Base-by-base conservation (phyloP, 2,113 vertebrate genomes). In the Toxostoma redivivum region DNA sequence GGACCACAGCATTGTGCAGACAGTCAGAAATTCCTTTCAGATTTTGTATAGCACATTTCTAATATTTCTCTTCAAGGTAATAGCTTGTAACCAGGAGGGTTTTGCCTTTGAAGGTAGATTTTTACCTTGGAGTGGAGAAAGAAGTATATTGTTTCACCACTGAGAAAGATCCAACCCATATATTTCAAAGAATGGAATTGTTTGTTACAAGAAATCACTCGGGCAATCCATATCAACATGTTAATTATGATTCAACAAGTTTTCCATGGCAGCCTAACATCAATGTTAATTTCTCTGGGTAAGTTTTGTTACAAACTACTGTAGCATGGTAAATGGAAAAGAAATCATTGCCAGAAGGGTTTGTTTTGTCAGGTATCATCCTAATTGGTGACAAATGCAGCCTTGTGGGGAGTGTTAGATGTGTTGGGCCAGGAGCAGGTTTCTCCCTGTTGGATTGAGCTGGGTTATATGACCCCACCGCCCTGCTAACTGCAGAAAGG, bases 381-480 rank as follows among this genome's bases (percentile, higher is more conserved):
- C 44, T 73, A 37, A 66, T 2, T 24, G 64, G 51, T 2, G 8
- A 77, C 1, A 2, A 84, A 40, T 8, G 48, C 57, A 79, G 40
- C 35, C 23, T 1, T 0, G 0, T 40, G 21, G 57, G 62, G 12
- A 56, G 2, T 0, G 0, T 31, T 33, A 27, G 38, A 33, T 17
- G 4, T 0, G 0, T 5, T 4, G 3, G 42, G 35, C 24, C 19
- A 24, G 33, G 60, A 67, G 42, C 0, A 0, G 7, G 30, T 35
- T 67, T 69, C 37, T 71, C 38, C 24, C 42, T 44, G 22, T 1
- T 0, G 11, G 3, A 2, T 5, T 44, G 74, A 58, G 57, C 12
- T 81, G 77, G 24, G 33, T 51, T 67, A 4, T 21, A 25, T 0
- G 23, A 61, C 5, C 23, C 80, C 48, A 53, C 14, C 0, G 0